Percentiles rank a stretch among this genome's conserved stretches.
These are phyloP conservation scores for Xestobium rufovillosum DNA, from an alignment of 2,888 invertebrate genomes.

Conservation along the genomic window DNA sequence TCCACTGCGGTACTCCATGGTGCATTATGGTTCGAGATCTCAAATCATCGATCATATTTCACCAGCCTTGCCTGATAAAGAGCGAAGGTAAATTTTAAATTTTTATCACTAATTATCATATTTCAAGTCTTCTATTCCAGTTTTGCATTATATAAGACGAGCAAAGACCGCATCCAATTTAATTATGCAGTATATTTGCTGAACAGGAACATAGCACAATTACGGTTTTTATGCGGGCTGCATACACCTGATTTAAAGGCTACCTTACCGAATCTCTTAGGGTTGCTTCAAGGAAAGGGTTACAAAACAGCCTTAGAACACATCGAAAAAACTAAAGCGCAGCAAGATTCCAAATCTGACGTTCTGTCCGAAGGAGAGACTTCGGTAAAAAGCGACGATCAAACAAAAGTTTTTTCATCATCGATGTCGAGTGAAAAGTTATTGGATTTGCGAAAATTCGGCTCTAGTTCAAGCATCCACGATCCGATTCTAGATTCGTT, in stretches of 20 bases:
- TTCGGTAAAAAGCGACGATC: neutral
- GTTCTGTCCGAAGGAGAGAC: neutral
- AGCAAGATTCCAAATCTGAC: neutral
- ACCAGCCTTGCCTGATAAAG: slow-evolving; percentile 56
- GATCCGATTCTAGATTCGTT: slow-evolving; percentile 35
- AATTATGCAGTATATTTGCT: slow-evolving; percentile 86
- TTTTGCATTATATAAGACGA: slow-evolving; percentile 74
- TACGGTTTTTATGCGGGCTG: slow-evolving; percentile 69
- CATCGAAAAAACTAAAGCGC: neutral
- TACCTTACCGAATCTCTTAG: slow-evolving; percentile 65
- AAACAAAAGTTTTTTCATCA: neutral
- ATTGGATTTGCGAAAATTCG: slow-evolving; percentile 26
- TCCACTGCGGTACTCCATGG: slow-evolving; percentile 78
- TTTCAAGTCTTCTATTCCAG: slow-evolving; percentile 44
- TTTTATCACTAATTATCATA: neutral
- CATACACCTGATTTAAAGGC: slow-evolving; percentile 67
- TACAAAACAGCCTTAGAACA: slow-evolving; percentile 5
- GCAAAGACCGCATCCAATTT: slow-evolving; percentile 72
- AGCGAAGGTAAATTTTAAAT: slow-evolving; percentile 51
- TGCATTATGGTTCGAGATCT: slow-evolving; percentile 73
- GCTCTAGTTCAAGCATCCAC: slow-evolving; percentile 27
- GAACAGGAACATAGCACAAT: slow-evolving; percentile 91
- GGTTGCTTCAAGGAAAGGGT: slow-evolving; percentile 29
- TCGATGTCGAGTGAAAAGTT: slow-evolving; percentile 15
- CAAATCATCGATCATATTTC: slow-evolving; percentile 74